Base-by-base conservation (phyloP, 2,113 vertebrate genomes). In the Phaetusa simplex region DNA sequence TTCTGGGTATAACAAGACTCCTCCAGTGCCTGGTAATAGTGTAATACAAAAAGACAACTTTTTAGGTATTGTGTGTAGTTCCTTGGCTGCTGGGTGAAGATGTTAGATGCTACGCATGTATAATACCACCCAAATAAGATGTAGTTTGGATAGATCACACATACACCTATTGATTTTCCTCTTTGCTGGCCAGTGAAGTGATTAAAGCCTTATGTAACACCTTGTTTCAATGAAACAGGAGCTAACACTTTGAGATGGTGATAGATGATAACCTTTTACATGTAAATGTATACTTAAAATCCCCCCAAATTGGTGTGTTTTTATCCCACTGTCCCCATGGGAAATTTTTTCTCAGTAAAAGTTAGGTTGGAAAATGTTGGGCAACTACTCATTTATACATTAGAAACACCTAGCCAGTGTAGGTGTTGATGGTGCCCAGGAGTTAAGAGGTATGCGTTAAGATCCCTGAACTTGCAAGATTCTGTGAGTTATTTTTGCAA, bases 191-290 rank as follows among this genome's bases (percentile, higher is more conserved):
- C 55, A 52, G 0, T 34, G 45, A 70, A 87, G 36, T 34, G 22
- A 77, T 93, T 96, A 29, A 79, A 95, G n/a, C 53, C 32, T 38
- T 14, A 7, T 36, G 66, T 82, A 66, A 91, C 77, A 80, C 73
- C 78, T 90, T 93, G 71, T 73, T 96, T 32, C 62, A 87, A n/a
- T 95, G 81, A 90, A 95, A 90, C 64, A 56, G 79, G 53, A 94
- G 84, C 62, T 89, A 69, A 69, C 17, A 7, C 72, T 67, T 76
- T 34, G 40, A 87, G 83, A 88, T 85, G 78, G 61, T 73, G 83
- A 69, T 8, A 84, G 73, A 72, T 58, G 62, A 86, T 93, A 96
- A 94, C 53, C 36, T 94, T 85, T 76, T 72, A 85, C 78, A 45
- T 62, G 59, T 59, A 89, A 84, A 64, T 13, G 26, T 47, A 47